phyloP scores from a whole-genome alignment of 2,888 invertebrate species.

The Odontomyia ornata region DNA sequence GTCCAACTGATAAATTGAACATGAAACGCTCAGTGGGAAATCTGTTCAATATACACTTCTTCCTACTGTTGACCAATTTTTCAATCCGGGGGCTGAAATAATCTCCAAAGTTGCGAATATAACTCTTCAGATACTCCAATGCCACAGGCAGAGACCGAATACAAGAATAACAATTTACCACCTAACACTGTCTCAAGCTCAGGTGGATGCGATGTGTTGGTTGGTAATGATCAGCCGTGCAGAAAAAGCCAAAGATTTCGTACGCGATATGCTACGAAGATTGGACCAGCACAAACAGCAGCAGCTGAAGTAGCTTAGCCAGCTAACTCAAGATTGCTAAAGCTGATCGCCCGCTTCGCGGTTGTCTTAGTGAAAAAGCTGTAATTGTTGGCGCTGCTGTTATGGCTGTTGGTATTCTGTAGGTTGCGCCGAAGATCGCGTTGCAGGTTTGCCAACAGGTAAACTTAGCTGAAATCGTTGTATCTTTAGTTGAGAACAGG shows the following conservation, averaged over 20 bases:
- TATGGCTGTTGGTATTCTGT: not conserved
- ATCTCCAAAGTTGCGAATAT: slow-evolving; percentile 4
- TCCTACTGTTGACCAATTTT: not conserved
- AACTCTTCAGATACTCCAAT: not conserved
- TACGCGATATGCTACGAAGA: not conserved
- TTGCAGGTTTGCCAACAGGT: slow-evolving; percentile 30
- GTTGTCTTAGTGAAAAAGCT: not conserved
- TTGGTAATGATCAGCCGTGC: slow-evolving; percentile 35
- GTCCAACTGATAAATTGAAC: not conserved
- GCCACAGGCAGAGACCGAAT: not conserved
- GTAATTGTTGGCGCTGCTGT: not conserved
- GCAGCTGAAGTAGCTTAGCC: no score
- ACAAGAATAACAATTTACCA: slow-evolving; percentile 14
- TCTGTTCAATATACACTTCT: slow-evolving; percentile 1
- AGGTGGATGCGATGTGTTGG: not conserved
- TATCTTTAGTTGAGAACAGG: slow-evolving; percentile 48
- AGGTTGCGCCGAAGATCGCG: not conserved
- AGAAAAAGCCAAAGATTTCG: slow-evolving; percentile 22
- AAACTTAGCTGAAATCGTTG: slow-evolving; percentile 30
- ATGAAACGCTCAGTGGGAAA: not conserved
- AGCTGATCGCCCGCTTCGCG: no score
- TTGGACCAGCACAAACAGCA: not conserved
- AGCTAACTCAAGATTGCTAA: no score
- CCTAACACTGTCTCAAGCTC: not conserved
- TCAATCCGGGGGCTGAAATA: not conserved